Conservation (phyloP, 2,113 vertebrate genomes). For the Lagenorhynchus albirostris region DNA sequence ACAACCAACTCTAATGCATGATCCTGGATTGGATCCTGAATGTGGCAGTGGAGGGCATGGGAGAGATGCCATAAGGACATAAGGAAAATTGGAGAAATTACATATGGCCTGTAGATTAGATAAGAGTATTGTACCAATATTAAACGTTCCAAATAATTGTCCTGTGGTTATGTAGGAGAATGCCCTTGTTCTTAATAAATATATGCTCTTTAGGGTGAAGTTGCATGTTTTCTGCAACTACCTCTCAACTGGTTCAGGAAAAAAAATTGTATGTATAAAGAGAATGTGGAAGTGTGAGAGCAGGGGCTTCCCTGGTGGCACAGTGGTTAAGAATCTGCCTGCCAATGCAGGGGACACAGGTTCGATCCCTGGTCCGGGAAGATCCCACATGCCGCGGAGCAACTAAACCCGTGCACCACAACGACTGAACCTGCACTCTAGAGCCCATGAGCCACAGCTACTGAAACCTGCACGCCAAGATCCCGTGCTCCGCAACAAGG, state of each 20-base stretch:
- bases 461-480: too few species aligned
- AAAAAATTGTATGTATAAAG: not conserved
- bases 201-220: not conserved
- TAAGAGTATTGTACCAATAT: not conserved
- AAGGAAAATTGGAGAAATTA: not conserved
- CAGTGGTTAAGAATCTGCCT: too few species aligned
- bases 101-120: not conserved
- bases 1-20: not conserved
- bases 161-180: not conserved
- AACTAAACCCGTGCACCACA: too few species aligned
- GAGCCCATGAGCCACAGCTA: too few species aligned
- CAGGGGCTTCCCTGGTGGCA: too few species aligned
- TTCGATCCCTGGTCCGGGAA: too few species aligned
- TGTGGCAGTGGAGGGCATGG: not conserved
- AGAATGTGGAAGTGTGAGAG: not conserved
- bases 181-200: not conserved
- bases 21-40: not conserved
- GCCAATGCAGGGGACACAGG: too few species aligned
- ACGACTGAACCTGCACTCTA: too few species aligned
- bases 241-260: not conserved
- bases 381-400: too few species aligned
- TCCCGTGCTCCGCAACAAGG: too few species aligned
- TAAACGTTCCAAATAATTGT: not conserved
- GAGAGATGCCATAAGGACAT: not conserved
- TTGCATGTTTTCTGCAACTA: not conserved